Evolutionary conservation across 1,140 invertebrate species (phyloP).

Genomic region (Drosophila albomicans): DNA sequence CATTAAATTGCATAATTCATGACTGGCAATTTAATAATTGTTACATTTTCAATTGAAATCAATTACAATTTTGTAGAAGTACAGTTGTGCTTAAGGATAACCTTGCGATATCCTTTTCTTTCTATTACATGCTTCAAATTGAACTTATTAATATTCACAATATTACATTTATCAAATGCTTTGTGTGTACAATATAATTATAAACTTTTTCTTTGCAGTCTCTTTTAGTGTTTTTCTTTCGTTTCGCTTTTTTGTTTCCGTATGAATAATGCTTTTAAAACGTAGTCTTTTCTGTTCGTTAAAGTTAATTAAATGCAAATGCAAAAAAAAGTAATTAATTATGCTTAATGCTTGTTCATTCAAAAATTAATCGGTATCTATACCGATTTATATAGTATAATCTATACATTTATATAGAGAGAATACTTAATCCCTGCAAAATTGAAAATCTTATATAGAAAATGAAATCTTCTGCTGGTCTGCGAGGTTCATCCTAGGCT

Average conservation of each 20-base stretch:
- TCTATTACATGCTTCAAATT: slow-evolving; percentile 10
- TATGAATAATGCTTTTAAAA: slow-evolving; percentile 75
- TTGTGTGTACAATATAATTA: slow-evolving; percentile 21
- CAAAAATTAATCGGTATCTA: background rate
- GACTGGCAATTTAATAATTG: slow-evolving; percentile 56
- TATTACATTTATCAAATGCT: slow-evolving; percentile 38
- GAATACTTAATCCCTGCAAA: slow-evolving; percentile 80
- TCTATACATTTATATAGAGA: slow-evolving; percentile 60
- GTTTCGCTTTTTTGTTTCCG: slow-evolving; percentile 9
- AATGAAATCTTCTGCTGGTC: slow-evolving; percentile 45
- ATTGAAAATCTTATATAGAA: slow-evolving; percentile 58
- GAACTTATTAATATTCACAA: slow-evolving; percentile 42
- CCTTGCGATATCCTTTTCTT: background rate
- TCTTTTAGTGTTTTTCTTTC: slow-evolving; percentile 47
- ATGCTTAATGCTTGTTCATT: slow-evolving; percentile 16
- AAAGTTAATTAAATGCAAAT: slow-evolving; percentile 50
- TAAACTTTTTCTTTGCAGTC: slow-evolving; percentile 62
- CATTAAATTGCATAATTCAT: slow-evolving; percentile 59
- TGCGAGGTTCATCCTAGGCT: slow-evolving; percentile 66
- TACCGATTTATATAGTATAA: slow-evolving; percentile 9
- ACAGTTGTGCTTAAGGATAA: slow-evolving; percentile 17
- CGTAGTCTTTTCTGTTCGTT: slow-evolving; percentile 71
- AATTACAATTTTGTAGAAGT: slow-evolving; percentile 4
- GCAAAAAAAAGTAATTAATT: slow-evolving; percentile 15
- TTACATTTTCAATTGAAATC: slow-evolving; percentile 5